A percentile compares a stretch with the other conserved stretches of the same genome.
These are phyloP conservation scores for Apus apus DNA, from an alignment of 2,113 vertebrate genomes.

Conservation along the genomic window DNA sequence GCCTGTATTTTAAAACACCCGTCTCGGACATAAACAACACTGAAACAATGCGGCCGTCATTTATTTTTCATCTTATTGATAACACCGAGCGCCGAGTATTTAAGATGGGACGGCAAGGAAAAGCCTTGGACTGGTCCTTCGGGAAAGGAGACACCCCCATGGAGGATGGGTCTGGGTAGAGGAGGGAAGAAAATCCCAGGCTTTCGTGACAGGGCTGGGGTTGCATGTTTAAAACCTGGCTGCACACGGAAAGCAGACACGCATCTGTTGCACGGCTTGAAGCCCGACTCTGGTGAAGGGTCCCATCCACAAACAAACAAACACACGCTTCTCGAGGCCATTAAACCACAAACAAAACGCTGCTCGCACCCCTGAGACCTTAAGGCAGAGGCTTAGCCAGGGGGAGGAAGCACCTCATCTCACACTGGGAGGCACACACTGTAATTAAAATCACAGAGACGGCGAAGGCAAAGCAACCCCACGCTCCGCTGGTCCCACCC, in stretches of 20 bases:
- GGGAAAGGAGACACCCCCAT: not conserved
- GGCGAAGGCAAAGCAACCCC: not conserved
- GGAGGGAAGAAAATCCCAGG: not conserved
- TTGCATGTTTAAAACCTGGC: not conserved
- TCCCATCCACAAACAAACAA: not conserved
- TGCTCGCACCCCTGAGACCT: not conserved
- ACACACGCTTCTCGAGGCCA: not conserved
- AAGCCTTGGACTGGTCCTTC: not conserved
- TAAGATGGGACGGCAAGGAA: not conserved
- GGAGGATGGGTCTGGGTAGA: not conserved
- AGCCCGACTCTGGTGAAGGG: not conserved
- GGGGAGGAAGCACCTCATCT: constrained; percentile 17
- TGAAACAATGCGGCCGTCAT: not conserved
- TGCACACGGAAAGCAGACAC: not conserved
- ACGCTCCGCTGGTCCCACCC: not conserved
- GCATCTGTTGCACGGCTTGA: constrained; percentile 66
- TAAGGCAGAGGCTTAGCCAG: not conserved
- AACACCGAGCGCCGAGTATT: not conserved
- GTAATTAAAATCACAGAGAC: constrained; percentile 7
- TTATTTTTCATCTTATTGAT: not conserved
- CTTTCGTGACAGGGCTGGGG: not conserved
- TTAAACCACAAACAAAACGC: not conserved
- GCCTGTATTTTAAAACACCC: not conserved
- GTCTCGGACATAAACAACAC: not conserved
- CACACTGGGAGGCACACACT: not conserved